A percentile compares a stretch with the other conserved stretches of the same genome.
Evolutionary conservation across 2,888 invertebrate species (phyloP).

Genomic region (Spodoptera picta): DNA sequence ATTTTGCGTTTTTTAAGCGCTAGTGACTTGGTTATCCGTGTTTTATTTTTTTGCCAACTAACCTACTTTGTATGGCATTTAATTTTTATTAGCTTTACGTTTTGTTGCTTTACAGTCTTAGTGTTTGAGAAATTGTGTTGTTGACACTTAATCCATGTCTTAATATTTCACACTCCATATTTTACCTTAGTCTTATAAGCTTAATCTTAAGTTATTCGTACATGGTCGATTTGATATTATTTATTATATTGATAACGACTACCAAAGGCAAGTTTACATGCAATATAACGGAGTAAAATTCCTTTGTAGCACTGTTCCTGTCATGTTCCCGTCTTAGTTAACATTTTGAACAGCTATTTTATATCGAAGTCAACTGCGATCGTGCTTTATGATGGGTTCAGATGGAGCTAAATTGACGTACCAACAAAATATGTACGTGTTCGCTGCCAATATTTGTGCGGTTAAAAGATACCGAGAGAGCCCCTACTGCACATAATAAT

Average conservation of each 20-base stretch:
- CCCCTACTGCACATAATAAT: too few species aligned
- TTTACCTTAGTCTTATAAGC: constrained; percentile 36
- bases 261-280: constrained; percentile 67
- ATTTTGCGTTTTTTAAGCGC: constrained; percentile 16
- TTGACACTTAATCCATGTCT: constrained; percentile 26
- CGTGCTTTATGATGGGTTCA: constrained; percentile 38
- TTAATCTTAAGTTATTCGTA: constrained; percentile 56
- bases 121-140: constrained; percentile 26
- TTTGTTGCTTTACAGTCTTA: constrained; percentile 10
- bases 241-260: constrained; percentile 66
- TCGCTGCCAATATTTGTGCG: too few species aligned
- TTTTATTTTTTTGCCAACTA: constrained; percentile 1
- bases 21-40: neutral
- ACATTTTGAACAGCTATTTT: constrained; percentile 70
- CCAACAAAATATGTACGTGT: neutral
- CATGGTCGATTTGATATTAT: constrained; percentile 63
- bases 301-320: constrained; percentile 74
- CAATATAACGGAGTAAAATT: constrained; percentile 77
- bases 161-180: constrained; percentile 35
- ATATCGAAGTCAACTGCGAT: constrained; percentile 57
- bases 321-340: constrained; percentile 77
- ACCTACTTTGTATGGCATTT: neutral
- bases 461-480: too few species aligned
- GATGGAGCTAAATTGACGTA: constrained; percentile 24
- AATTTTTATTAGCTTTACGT: constrained; percentile 10